These are phyloP conservation scores for Bombyx mandarina DNA, from an alignment of 1,140 invertebrate species.

Conservation along the genomic window DNA sequence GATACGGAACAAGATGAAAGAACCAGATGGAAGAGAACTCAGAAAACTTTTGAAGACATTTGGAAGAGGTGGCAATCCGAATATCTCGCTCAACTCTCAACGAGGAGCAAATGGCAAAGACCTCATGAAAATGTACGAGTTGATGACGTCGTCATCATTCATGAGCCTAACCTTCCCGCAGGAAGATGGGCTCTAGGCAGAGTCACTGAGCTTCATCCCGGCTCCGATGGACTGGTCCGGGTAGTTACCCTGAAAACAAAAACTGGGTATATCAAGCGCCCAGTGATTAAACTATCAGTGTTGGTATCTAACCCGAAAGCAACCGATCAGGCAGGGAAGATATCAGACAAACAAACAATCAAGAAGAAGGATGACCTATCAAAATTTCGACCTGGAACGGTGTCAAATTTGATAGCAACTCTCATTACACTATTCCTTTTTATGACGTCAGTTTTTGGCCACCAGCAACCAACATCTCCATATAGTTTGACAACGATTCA, in stretches of 20 bases:
- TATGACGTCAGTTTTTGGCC: too few species aligned
- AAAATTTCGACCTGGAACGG: too few species aligned
- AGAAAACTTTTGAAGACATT: not conserved
- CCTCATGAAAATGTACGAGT: not conserved
- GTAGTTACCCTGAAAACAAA: conserved; percentile 4
- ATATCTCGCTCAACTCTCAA: conserved; percentile 1
- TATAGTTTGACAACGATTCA: too few species aligned
- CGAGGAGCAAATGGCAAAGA: conserved; percentile 1
- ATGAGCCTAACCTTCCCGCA: conserved; percentile 1
- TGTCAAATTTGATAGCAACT: too few species aligned
- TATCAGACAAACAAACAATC: too few species aligned
- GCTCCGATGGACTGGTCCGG: not conserved
- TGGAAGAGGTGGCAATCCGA: conserved; percentile 3
- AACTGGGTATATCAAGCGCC: not conserved
- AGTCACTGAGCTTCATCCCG: conserved; percentile 1
- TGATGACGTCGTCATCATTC: conserved; percentile 1
- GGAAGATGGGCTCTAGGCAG: conserved; percentile 4
- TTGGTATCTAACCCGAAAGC: too few species aligned
- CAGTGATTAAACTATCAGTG: not conserved
- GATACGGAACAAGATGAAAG: conserved; percentile 1
- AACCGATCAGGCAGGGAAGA: too few species aligned
- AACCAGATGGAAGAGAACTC: not conserved
- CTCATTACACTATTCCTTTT: too few species aligned
- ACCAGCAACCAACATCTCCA: too few species aligned
- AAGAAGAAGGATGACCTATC: too few species aligned